Conservation (phyloP, 2,797 vertebrate genomes). For the Simalia tracyae region DNA sequence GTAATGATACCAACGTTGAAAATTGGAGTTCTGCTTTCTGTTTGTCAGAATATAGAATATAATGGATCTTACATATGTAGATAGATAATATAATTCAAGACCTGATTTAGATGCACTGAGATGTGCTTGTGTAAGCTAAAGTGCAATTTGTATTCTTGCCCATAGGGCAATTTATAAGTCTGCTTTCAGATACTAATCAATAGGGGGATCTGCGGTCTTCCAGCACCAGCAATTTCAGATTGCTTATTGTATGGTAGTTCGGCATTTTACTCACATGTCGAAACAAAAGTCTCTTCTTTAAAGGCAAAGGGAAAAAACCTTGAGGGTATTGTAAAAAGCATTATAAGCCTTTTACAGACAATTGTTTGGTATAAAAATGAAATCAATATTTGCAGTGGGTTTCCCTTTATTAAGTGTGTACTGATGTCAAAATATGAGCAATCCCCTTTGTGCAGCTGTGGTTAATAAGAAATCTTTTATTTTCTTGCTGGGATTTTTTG, state of each 20-base stretch:
- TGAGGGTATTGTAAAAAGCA: conserved; percentile 27
- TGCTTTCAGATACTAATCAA: conserved; percentile 70
- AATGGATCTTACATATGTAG: neutral
- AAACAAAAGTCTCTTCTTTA: neutral
- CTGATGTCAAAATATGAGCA: conserved; percentile 35
- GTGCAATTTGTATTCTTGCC: conserved; percentile 74
- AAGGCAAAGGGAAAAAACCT: conserved; percentile 10
- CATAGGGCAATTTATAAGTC: conserved; percentile 72
- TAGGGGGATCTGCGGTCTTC: conserved; percentile 52
- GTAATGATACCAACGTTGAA: neutral
- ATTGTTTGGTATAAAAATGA: conserved; percentile 28
- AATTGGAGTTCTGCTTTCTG: conserved; percentile 26
- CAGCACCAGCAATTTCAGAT: conserved; percentile 22
- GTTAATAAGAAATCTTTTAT: neutral
- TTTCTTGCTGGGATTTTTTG: neutral
- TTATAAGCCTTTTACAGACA: conserved; percentile 21
- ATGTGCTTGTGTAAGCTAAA: conserved; percentile 66
- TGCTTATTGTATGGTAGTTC: conserved; percentile 1
- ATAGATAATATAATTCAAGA: conserved; percentile 49
- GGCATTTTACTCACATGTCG: neutral
- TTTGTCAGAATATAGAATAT: neutral
- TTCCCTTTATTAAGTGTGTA: conserved; percentile 30
- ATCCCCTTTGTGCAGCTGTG: conserved; percentile 7
- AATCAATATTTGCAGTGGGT: conserved; percentile 18
- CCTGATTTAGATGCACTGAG: conserved; percentile 71